A percentile compares a stretch with the other conserved stretches of the same genome.
Conservation (phyloP, 2,797 vertebrate species). For the Xyrichtys novacula region DNA sequence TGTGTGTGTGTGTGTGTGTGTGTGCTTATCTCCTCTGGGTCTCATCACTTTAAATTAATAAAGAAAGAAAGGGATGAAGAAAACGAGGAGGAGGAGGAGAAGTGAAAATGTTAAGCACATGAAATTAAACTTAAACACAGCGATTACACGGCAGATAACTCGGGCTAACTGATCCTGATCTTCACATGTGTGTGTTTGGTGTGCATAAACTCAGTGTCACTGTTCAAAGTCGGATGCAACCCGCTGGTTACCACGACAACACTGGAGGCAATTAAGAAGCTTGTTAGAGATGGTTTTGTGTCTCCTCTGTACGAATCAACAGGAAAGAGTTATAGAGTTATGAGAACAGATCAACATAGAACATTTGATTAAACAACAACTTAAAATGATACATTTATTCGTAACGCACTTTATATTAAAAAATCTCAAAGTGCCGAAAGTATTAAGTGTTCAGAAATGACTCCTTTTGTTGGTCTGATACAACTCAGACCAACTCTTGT, state of each 20-base stretch:
- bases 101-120: neutral
- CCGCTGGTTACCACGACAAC: conserved; percentile 24
- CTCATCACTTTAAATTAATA: neutral
- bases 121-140: neutral
- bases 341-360: no score
- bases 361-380: no score
- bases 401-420: no score
- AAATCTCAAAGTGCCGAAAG: no score
- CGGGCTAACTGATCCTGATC: neutral
- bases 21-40: neutral
- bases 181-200: neutral
- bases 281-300: conserved; percentile 8
- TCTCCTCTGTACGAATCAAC: neutral
- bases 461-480: no score
- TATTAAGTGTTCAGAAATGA: no score
- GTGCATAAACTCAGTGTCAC: neutral
- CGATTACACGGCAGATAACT: neutral
- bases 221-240: conserved; percentile 1
- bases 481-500: no score
- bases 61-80: neutral
- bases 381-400: no score
- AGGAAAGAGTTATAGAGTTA: no score
- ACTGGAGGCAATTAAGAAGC: conserved; percentile 12
- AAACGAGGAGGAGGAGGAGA: neutral
- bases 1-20: conserved; percentile 8